These are phyloP conservation scores for Cephus nigrinus DNA, from an alignment of 2,888 invertebrate species.

Conservation along the genomic window DNA sequence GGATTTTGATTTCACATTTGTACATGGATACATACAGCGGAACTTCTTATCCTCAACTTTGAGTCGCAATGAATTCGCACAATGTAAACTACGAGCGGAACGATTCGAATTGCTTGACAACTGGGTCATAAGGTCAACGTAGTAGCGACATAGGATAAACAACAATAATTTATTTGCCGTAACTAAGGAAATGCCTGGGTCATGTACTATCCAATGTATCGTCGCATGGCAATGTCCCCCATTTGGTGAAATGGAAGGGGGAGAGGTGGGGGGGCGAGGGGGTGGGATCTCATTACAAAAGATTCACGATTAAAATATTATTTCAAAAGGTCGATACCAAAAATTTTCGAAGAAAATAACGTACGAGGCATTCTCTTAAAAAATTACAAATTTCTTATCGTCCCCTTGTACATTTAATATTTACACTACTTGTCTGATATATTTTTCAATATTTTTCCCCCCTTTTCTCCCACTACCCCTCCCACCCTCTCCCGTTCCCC, in stretches of 20 bases:
- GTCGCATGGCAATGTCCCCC: background rate
- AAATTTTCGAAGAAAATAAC: background rate
- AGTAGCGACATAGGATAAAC: background rate
- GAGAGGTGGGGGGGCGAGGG: fast-evolving
- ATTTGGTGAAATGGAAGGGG: background rate
- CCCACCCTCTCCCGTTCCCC: background rate
- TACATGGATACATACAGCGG: background rate
- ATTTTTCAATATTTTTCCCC: background rate
- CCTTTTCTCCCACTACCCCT: background rate
- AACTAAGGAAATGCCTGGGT: background rate
- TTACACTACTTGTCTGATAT: background rate
- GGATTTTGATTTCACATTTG: background rate
- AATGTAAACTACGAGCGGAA: background rate
- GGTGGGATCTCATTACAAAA: background rate
- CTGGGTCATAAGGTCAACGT: background rate
- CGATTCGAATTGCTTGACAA: background rate
- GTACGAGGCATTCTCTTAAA: no score
- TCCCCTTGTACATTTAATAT: no score
- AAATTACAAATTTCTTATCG: no score
- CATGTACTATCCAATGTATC: background rate
- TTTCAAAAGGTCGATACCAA: background rate
- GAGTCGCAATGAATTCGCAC: background rate
- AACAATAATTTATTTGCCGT: background rate
- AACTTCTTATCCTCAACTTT: background rate
- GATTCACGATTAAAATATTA: background rate